Percentiles rank a stretch among this genome's conserved stretches.
phyloP scores from a whole-genome alignment of 2,888 invertebrate genomes.

The Drosophila diplacantha region DNA sequence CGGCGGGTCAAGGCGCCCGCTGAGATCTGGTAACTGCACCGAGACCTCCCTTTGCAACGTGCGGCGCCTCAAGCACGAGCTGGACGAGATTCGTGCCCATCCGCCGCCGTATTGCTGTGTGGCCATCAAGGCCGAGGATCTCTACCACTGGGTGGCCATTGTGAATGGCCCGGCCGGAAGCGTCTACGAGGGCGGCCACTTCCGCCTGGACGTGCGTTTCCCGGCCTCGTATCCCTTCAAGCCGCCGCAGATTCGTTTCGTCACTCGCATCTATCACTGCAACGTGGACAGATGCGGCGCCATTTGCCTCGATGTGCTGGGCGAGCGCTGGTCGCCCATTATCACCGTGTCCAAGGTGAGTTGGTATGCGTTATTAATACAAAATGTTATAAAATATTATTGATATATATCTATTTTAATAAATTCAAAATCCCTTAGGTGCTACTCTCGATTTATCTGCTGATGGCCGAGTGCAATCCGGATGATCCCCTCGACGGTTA shows the following conservation, averaged over 20 bases:
- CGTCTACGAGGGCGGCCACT: conserved; percentile 56
- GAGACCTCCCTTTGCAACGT: neutral
- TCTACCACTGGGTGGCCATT: conserved; percentile 52
- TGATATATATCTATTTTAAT: too few species aligned
- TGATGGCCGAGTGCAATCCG: conserved; percentile 62
- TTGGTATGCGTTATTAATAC: too few species aligned
- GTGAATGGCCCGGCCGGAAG: conserved; percentile 50
- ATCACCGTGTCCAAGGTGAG: conserved; percentile 51
- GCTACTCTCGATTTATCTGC: conserved; percentile 50
- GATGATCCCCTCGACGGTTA: conserved; percentile 57
- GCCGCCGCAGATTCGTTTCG: conserved; percentile 57
- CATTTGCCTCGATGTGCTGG: conserved; percentile 59
- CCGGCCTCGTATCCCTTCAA: conserved; percentile 54
- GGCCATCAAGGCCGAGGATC: conserved; percentile 41
- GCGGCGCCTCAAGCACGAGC: conserved; percentile 46
- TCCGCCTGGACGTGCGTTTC: conserved; percentile 55
- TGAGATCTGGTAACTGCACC: neutral
- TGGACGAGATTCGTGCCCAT: conserved; percentile 47
- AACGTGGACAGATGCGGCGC: conserved; percentile 61
- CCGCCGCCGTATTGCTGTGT: conserved; percentile 66
- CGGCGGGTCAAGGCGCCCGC: neutral
- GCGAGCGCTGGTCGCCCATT: conserved; percentile 66
- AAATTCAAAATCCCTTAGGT: neutral
- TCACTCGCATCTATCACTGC: conserved; percentile 62
- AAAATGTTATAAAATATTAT: too few species aligned